Evolutionary conservation across 2,888 invertebrate genomes (phyloP).

Genomic region (Arctia plantaginis): DNA sequence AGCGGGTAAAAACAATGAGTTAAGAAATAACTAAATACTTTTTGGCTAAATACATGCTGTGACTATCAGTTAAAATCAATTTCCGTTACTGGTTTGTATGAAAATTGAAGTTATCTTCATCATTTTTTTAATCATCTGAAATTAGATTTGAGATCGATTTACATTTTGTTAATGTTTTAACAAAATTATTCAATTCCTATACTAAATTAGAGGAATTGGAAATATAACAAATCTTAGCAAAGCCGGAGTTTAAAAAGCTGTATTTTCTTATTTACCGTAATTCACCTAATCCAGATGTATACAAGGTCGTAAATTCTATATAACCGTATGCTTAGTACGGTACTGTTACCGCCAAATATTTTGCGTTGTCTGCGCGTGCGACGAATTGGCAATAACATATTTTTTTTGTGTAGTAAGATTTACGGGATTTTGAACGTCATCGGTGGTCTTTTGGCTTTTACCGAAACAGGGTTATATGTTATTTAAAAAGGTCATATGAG

Average conservation of each 20-base stretch:
- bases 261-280: slow-evolving; percentile 14
- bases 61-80: too few relatives aligned
- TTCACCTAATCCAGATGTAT: slow-evolving; percentile 44
- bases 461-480: not conserved
- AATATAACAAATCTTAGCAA: too few relatives aligned
- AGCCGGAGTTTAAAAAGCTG: not conserved
- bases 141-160: too few relatives aligned
- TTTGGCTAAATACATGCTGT: too few relatives aligned
- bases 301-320: slow-evolving; percentile 34
- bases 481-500: slow-evolving; percentile 12
- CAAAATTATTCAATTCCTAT: too few relatives aligned
- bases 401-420: slow-evolving; percentile 35
- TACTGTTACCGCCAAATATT: slow-evolving; percentile 36
- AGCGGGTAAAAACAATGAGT: too few relatives aligned
- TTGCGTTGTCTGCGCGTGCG: slow-evolving; percentile 32
- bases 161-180: too few relatives aligned
- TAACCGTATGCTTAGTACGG: slow-evolving; percentile 39
- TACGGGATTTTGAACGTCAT: slow-evolving; percentile 43
- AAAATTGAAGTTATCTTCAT: too few relatives aligned
- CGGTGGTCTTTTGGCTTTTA: not conserved
- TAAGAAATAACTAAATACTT: too few relatives aligned
- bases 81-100: too few relatives aligned
- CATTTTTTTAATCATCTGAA: too few relatives aligned
- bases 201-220: too few relatives aligned
- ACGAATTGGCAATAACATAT: slow-evolving; percentile 26